Base-by-base conservation (phyloP, 2,797 vertebrate species). In the Bovichtus diacanthus region DNA sequence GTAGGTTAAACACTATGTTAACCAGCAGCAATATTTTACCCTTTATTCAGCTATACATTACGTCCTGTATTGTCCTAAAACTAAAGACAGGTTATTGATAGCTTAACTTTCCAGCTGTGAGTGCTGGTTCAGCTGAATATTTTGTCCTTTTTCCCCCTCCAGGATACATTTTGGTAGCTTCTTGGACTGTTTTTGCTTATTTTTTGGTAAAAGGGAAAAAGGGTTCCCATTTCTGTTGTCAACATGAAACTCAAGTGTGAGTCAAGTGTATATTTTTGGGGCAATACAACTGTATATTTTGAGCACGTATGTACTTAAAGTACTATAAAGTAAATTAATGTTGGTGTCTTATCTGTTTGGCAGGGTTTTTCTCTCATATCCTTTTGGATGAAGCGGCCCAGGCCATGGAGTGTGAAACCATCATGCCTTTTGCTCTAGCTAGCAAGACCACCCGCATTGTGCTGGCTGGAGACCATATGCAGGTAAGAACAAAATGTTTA, bases 381-480 rank as follows among this genome's bases (percentile, higher is more conserved):
- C 94, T 99, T 16, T 93, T 99, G 94, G 98, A 99, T 89, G 98
- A 99, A 95, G 98, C 98, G 19, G 98, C 98, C 41, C 98, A 99
- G 93, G 98, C 98, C 88, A 99, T 99, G 98, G 98, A 99, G 95
- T 99, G 98, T 77, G 98, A 99, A 95, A 99, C 98, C 84, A 99
- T 99, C 90, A 99, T 99, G 98, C 98, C 98, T 90, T 96, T 99
- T 82, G 98, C 98, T 73, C 92, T 99, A 90, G 98, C 97, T 71
- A 96, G 95, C 92, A 96, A 96, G 92, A 95, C 90, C 93, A 99
- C 98, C 38, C 95, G 98, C 73, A 95, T 99, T 51, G 98, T 99
- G 74, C 93, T 99, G 94, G 98, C 98, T 84, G 98, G 98, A 92
- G 98, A 99, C 92, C 98, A 99, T 58, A 99, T 99, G 98, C 98